Evolutionary conservation across 2,113 vertebrate species (phyloP), one percentile per base, ranked within the genome.

Genomic region (Oreochromis niloticus): DNA sequence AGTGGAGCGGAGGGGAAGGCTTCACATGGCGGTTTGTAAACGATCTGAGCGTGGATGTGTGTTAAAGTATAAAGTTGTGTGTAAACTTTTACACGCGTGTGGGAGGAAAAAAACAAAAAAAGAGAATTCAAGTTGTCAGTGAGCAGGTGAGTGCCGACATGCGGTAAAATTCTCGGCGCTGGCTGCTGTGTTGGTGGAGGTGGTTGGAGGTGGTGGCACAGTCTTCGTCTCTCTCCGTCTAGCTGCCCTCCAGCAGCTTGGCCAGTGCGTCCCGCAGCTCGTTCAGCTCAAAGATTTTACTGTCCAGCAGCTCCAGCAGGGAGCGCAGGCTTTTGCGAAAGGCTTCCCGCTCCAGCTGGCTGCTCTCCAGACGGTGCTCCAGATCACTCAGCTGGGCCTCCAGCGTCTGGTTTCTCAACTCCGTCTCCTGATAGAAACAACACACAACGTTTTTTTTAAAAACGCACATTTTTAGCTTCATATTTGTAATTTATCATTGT

Each of bases 271-370:
- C 98, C 86, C 98, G 96, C 87, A 99, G 97, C 95, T 99, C 98
- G 59, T 97, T 98, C 95, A 99, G 96, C 97, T 99, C 98, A 89
- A 98, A 98, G 96, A 99, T 98, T 96, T 99, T 99, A 79, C 97
- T 95, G 95, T 99, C 98, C 95, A 99, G 97, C 94, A 99, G 97
- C 97, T 99, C 97, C 94, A 99, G 97, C 95, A 99, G 97, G 41
- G 98, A 97, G 96, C 98, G 97, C 94, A 99, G 97, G 92, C 97
- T 99, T 95, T 96, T 97, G 88, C 96, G 96, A 94, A 99, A 99
- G 93, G 96, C 95, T 85, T 99, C 98, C 88, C 97, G 96, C 93
- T 99, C 98, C 85, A 94, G 97, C 94, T 98, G 98, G 95, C 95
- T 97, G 97, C 97, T 98, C 96, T 99, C 98, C 97, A 99, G 95